Evolutionary conservation across 2,888 invertebrate genomes (phyloP).

Genomic region (Aethes cnicana): DNA sequence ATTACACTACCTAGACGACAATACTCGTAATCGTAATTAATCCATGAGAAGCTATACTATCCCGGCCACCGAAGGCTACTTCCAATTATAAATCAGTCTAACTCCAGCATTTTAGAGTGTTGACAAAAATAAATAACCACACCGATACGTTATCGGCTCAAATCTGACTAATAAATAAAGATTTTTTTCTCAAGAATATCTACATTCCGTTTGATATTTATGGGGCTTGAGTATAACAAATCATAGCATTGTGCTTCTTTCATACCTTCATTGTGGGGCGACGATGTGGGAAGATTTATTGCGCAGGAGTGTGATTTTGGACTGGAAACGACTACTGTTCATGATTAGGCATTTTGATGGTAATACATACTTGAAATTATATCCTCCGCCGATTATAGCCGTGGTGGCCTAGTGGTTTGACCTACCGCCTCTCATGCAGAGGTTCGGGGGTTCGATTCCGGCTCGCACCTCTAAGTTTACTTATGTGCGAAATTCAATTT

Average conservation of each 20-base stretch:
- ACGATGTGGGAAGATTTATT: slow-evolving; percentile 70
- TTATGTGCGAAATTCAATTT: too few relatives aligned
- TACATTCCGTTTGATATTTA: slow-evolving; percentile 56
- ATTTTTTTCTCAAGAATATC: slow-evolving; percentile 54
- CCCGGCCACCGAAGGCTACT: slow-evolving; percentile 23
- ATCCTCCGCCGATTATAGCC: too few relatives aligned
- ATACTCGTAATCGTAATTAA: too few relatives aligned
- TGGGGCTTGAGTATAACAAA: slow-evolving; percentile 64
- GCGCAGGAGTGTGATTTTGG: slow-evolving; percentile 27
- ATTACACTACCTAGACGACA: too few relatives aligned
- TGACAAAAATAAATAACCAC: slow-evolving; percentile 43
- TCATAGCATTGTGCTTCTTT: slow-evolving; percentile 61
- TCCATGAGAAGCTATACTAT: background rate
- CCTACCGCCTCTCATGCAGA: too few relatives aligned
- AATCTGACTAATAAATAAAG: slow-evolving; percentile 61
- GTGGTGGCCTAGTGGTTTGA: too few relatives aligned
- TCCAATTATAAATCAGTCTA: slow-evolving; percentile 32
- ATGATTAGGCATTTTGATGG: too few relatives aligned
- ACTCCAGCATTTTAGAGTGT: slow-evolving; percentile 33
- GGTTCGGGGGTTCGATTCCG: too few relatives aligned
- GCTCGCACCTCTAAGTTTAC: too few relatives aligned
- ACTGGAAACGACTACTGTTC: slow-evolving; percentile 18
- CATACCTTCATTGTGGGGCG: slow-evolving; percentile 52
- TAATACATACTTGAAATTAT: too few relatives aligned
- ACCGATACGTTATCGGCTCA: slow-evolving; percentile 54